Evolutionary conservation across 2,888 invertebrate species (phyloP), one percentile per base, ranked within the genome.

Genomic region (Teinopalpus imperialis): DNA sequence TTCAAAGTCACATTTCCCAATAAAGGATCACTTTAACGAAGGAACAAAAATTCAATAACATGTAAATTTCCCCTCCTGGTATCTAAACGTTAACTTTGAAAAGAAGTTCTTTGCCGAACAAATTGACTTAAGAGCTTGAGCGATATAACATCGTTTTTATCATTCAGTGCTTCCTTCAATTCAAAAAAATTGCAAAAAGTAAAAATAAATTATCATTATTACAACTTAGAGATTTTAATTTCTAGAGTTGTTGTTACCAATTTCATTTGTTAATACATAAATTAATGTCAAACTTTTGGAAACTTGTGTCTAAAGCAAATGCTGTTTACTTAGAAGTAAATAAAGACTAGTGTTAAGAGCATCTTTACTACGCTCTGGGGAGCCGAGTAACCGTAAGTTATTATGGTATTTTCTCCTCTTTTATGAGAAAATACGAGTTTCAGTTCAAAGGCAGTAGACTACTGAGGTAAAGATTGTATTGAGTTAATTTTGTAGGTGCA

Each of bases 311-410:
- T 45, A 45, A 45, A 45, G 44, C 39, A 45, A 45, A 45, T 45
- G 46, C 46, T 46, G 40, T 46, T 46, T 46, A 46, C 40, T 46
- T 41, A 46, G 40, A 40, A 76, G 73, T 79, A 82, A 87, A 87
- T 85, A 81, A 85, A 85, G 82, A 86, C 81, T 86, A 79, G 86
- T 85, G 82, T 78, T 83, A 81, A 87, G 83, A 85, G 81, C 83
- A 82, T 83, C 81, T 83, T 86, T 85, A 87, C 82, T 81, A 79
- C 80, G 79, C 86, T 66, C 86, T 63, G 60, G 83, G 85, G 86
- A 81, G 75, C 70, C 59, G 64, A 63, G 78, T 88, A 86, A 87
- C 81, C 64, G 72, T 85, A 77, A 88, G 71, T 83, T 87, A 88
- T 85, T 80, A 78, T 68, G 76, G 82, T 80, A 79, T 81, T 85